Conservation (phyloP, 2,888 invertebrate genomes). For the Leucophenga montana region DNA sequence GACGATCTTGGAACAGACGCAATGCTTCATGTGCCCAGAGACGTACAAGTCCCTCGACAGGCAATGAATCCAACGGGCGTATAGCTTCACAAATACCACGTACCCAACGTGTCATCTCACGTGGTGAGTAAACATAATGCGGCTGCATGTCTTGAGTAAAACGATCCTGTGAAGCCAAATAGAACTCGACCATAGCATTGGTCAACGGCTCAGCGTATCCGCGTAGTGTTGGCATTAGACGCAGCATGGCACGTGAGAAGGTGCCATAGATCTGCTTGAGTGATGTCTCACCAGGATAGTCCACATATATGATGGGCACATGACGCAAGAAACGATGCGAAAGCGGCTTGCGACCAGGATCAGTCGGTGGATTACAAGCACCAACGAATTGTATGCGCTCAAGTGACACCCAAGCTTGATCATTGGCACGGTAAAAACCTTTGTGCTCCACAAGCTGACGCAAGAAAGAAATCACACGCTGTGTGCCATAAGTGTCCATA, state of each 20-base stretch:
- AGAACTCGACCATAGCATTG: conserved; percentile 99
- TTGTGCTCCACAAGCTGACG: conserved; percentile 97
- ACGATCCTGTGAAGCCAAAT: conserved; percentile 94
- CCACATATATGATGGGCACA: conserved; percentile 98
- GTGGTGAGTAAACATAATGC: conserved; percentile 98
- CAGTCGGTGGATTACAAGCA: conserved; percentile 99
- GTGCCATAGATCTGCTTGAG: conserved; percentile 99
- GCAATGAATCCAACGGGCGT: conserved; percentile 91
- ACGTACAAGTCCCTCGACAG: conserved; percentile 96
- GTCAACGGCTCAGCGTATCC: conserved; percentile 97
- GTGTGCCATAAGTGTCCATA: conserved; percentile 98
- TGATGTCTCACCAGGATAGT: conserved; percentile 98
- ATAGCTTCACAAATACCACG: conserved; percentile 99
- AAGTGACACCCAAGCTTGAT: conserved; percentile 96
- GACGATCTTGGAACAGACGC: conserved; percentile 94
- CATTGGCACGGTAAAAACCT: conserved; percentile 90
- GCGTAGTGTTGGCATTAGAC: conserved; percentile 91
- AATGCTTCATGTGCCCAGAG: conserved; percentile 99
- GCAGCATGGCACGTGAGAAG: conserved; percentile 97
- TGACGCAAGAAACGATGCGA: conserved; percentile 92
- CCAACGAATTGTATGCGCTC: conserved; percentile 99
- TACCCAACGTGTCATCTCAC: conserved; percentile 99
- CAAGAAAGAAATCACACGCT: conserved; percentile 98
- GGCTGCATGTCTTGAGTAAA: conserved; percentile 99
- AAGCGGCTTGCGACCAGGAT: conserved; percentile 97